These are phyloP conservation scores for Miniopterus natalensis DNA, from an alignment of 2,113 vertebrate genomes.

Conservation along the genomic window DNA sequence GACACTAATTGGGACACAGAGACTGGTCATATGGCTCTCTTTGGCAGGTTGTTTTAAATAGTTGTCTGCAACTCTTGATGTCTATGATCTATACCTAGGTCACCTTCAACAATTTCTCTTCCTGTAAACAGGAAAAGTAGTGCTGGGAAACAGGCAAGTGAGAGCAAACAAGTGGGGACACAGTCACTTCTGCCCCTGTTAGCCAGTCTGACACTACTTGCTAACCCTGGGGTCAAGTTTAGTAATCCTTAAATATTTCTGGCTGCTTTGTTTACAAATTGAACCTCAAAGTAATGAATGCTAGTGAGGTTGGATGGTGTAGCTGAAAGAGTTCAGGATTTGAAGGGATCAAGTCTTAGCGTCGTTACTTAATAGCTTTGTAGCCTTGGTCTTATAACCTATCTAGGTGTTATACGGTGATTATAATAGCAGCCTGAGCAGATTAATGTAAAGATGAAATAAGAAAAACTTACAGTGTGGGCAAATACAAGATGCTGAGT, in stretches of 20 bases:
- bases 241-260: neutral
- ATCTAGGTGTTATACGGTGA: neutral
- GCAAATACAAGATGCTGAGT: neutral
- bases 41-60: constrained; percentile 6
- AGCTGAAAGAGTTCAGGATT: neutral
- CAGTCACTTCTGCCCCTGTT: neutral
- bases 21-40: neutral
- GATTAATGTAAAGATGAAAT: neutral
- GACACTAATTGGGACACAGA: neutral
- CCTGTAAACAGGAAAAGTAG: neutral
- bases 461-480: neutral
- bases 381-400: neutral
- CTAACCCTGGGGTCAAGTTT: neutral
- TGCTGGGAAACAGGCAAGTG: neutral
- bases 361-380: neutral
- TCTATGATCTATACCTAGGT: neutral
- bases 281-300: neutral
- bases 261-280: constrained; percentile 22
- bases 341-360: neutral
- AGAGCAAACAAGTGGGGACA: neutral
- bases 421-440: neutral
- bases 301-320: neutral
- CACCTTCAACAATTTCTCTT: constrained; percentile 49
- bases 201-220: neutral
- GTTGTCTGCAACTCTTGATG: neutral